Evolutionary conservation across 2,888 invertebrate species (phyloP).

Genomic region (Acleris sparsana): DNA sequence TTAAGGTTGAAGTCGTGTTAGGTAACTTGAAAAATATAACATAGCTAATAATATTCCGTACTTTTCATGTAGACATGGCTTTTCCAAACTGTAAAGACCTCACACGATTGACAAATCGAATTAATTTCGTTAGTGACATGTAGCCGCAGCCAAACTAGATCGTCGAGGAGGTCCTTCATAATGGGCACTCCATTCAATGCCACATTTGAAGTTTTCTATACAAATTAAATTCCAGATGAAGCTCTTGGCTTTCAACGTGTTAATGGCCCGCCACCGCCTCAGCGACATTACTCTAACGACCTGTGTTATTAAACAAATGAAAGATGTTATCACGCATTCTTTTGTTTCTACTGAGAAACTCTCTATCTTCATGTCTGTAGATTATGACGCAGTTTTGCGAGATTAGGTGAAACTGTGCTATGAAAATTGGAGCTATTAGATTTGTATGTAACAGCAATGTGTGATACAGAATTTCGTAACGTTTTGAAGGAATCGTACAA

Average conservation of each 20-base stretch:
- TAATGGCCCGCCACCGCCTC: conserved; percentile 59
- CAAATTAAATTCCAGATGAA: neutral
- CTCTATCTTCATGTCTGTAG: conserved; percentile 15
- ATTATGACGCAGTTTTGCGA: conserved; percentile 15
- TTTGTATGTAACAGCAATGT: neutral
- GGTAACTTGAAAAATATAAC: too few species aligned
- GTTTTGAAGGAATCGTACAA: too few species aligned
- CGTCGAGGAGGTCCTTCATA: conserved; percentile 52
- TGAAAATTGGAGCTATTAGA: conserved; percentile 6
- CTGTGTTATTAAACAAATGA: conserved; percentile 77
- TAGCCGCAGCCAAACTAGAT: conserved; percentile 9
- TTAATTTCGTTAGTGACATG: conserved; percentile 5
- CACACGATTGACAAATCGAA: too few species aligned
- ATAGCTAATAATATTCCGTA: neutral
- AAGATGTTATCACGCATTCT: conserved; percentile 72
- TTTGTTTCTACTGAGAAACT: conserved; percentile 73
- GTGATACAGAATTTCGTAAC: neutral
- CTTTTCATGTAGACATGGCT: neutral
- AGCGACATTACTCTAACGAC: conserved; percentile 76
- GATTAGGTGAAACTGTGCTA: conserved; percentile 13
- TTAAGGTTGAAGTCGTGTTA: too few species aligned
- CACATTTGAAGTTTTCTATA: too few species aligned
- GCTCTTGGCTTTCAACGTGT: conserved; percentile 18
- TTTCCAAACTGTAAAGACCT: too few species aligned
- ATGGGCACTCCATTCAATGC: too few species aligned